Conservation (phyloP, 2,797 vertebrate species). For the Carduelis carduelis region DNA sequence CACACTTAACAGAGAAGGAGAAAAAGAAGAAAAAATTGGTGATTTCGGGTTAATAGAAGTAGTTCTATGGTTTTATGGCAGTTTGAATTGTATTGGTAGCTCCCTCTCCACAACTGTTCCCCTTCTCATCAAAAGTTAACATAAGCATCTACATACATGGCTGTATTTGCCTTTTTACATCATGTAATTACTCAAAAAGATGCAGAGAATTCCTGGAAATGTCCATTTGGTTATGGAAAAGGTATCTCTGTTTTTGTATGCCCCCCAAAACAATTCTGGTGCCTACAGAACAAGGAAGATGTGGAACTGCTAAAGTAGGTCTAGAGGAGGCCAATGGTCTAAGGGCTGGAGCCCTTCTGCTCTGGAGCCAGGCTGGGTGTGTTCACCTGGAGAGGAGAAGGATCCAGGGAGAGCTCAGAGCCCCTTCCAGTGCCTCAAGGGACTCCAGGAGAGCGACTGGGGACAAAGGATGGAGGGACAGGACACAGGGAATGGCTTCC, state of each 20-base stretch:
- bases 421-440: rapidly evolving
- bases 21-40: neutral
- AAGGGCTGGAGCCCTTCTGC: neutral
- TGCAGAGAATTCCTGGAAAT: neutral
- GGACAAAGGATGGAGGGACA: neutral
- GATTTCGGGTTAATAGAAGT: neutral
- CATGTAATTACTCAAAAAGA: neutral
- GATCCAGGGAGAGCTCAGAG: rapidly evolving
- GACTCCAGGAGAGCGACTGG: neutral
- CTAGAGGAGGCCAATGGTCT: neutral
- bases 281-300: no score
- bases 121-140: neutral
- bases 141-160: neutral
- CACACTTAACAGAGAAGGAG: neutral
- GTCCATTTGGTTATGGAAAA: neutral
- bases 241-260: neutral
- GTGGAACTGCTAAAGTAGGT: neutral
- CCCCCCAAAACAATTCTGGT: neutral
- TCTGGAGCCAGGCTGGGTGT: neutral
- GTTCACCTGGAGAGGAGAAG: neutral
- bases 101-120: neutral
- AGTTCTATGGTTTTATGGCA: neutral
- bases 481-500: neutral
- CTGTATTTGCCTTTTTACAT: neutral
- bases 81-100: neutral